Base-by-base conservation (phyloP, 2,888 invertebrate genomes). In the Hipparchia semele region DNA sequence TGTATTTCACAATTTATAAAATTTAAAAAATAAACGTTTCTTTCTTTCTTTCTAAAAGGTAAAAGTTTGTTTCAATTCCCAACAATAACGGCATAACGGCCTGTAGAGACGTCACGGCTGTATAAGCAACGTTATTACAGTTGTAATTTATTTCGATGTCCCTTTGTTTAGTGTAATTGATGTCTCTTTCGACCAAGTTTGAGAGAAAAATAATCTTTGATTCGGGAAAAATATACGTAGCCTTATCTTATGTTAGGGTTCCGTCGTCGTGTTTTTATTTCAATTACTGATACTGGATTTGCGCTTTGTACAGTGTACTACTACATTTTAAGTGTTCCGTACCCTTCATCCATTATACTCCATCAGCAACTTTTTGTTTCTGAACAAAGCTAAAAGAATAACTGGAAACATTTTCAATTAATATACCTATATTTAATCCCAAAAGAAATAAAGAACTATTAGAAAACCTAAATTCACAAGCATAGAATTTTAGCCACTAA, bases 61-160 rank as follows among this genome's bases (percentile, higher is more conserved):
- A 8, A 49, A 49, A 56, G 13, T 56, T 56, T 13, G 13, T 56
- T 56, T 56, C 7, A 58, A 23, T 58, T 58, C 9, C 13, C 13
- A 58, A 23, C 58, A 58, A 58, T 45, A n/a, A 10, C n/a, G 2
- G 45, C 33, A 60, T 10, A 60, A 39, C 33, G 23, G 5, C 60
- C 39, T 23, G 1, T 39, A 13, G 23, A 13, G 23, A 23, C 13
- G 13, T 46, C 45, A 39, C 8, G 58, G 58, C 58, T 23, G 13
- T 8, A 58, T 46, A 68, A 68, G 46, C 59, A 68, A 49, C 68
- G 49, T 23, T 68, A 39, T 68, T 58, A 68, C 68, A 59, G 59
- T 49, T 49, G 59, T 68, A 60, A 68, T 68, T 67, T 68, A 68
- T 68, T 60, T 59, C 45, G n/a, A 45, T 23, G 60, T 51, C 51